Base-by-base conservation (phyloP, 1,140 invertebrate species). In the Brachionus angularis region DNA sequence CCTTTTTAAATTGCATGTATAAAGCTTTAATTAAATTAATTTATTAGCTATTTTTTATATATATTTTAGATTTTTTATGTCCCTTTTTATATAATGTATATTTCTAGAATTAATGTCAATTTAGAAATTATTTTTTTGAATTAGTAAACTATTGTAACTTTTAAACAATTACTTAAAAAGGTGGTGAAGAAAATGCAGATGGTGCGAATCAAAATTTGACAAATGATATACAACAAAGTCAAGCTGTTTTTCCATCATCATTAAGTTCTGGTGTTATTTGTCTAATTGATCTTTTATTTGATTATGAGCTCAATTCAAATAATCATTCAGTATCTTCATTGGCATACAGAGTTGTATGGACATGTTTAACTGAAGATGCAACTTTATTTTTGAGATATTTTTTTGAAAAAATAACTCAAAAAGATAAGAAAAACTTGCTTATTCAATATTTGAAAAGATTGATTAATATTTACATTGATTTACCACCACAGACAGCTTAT, bases 401-500 rank as follows among this genome's bases (percentile, higher is more conserved):
- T 64, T 83, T 99, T 36, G 96, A 99, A 80, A 88, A 94, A 62
- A 80, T 99, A 1, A 99, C 96, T 0, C 85, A 81, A 72, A 80
- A 92, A 31, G 93, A 97, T 74, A 89, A 91, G 83, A 93, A 96
- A 76, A 86, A 93, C 64, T 92, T 98, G 88, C 90, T 98, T 76
- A 94, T 96, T 81, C 85, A 86, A 53, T 79, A 98, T 5, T 83
- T 95, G 4, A 93, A 96, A 76, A 83, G 98, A 1, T 90, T 99
- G 18, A 85, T 93, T 70, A 94, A 93, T 79, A 89, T 97, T 69
- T 44, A 39, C 23, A 90, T 91, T 3, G 87, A 91, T 70, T 79
- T 98, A 34, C 96, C 96, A 0, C 91, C 96, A 73, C 95, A 99
- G 81, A 94, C 95, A 5, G 96, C 96, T 0, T 97, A 96, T 82